These are phyloP conservation scores for Parambassis ranga DNA, from an alignment of 2,797 vertebrate species.

Conservation along the genomic window DNA sequence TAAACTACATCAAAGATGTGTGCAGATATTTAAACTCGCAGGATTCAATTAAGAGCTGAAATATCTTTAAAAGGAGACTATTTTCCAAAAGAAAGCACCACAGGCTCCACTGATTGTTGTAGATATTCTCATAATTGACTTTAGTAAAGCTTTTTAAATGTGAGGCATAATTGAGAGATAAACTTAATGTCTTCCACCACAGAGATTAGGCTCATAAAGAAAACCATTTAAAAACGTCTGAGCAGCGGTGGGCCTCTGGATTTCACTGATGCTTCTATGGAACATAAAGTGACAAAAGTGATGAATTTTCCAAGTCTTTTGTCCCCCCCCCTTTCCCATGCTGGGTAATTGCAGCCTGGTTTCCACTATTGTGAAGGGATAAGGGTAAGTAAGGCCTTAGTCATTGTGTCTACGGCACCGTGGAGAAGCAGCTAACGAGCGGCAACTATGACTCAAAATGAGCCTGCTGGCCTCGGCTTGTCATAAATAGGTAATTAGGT, in stretches of 20 bases:
- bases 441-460: conserved; percentile 45
- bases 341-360: conserved; percentile 54
- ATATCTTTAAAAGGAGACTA: neutral
- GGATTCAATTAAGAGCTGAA: neutral
- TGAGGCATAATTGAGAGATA: neutral
- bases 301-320: conserved; percentile 57
- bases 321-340: conserved; percentile 51
- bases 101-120: neutral
- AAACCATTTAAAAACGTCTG: conserved; percentile 1
- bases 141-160: neutral
- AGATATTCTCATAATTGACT: neutral
- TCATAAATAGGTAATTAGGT: conserved; percentile 20
- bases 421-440: conserved; percentile 48
- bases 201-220: conserved; percentile 5
- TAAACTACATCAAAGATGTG: neutral
- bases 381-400: conserved; percentile 25
- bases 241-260: conserved; percentile 5
- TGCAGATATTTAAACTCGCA: neutral
- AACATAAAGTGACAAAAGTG: conserved; percentile 46
- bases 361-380: conserved; percentile 51
- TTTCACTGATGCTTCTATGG: conserved; percentile 32
- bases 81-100: neutral
- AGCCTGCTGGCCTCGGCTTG: neutral
- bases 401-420: conserved; percentile 31
- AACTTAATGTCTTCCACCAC: conserved; percentile 12